Evolutionary conservation across 2,113 vertebrate species (phyloP).

Genomic region (Synchiropus splendidus): DNA sequence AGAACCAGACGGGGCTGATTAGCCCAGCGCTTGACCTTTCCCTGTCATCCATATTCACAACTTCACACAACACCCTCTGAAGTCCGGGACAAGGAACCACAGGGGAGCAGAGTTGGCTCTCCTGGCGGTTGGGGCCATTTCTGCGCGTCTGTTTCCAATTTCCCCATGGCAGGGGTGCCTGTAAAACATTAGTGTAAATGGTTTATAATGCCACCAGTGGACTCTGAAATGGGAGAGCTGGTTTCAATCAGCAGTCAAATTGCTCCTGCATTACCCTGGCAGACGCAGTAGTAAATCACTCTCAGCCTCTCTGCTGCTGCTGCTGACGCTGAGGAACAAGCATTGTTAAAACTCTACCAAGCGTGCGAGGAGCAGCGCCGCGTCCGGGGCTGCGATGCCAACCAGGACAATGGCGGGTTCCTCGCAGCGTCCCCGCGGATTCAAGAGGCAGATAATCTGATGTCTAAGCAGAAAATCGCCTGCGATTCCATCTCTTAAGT

Average conservation of each 20-base stretch:
- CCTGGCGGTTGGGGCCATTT: constrained; percentile 24
- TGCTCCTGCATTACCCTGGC: constrained; percentile 59
- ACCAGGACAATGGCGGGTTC: constrained; percentile 26
- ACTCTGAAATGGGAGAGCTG: constrained; percentile 66
- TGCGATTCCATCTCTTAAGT: constrained; percentile 1
- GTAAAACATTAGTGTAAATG: constrained; percentile 67
- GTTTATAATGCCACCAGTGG: constrained; percentile 70
- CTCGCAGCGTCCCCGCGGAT: constrained; percentile 16
- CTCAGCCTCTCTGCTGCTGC: constrained; percentile 32
- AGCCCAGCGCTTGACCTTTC: constrained; percentile 50
- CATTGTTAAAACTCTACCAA: constrained; percentile 51
- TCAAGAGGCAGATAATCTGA: constrained; percentile 11
- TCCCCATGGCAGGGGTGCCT: constrained; percentile 42
- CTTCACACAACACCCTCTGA: constrained; percentile 26
- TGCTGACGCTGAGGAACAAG: constrained; percentile 44
- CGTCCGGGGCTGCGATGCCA: constrained; percentile 21
- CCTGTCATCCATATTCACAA: constrained; percentile 40
- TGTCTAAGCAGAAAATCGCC: constrained; percentile 19
- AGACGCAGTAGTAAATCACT: constrained; percentile 55
- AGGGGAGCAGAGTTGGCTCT: constrained; percentile 30
- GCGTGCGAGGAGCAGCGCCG: constrained; percentile 32
- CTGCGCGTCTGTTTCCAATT: constrained; percentile 64
- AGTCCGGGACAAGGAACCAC: constrained; percentile 11
- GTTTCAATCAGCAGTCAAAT: constrained; percentile 74
- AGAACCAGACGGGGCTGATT: constrained; percentile 41